Base-by-base conservation (phyloP, 1,140 invertebrate species). In the Rhizoglyphus robini region DNA sequence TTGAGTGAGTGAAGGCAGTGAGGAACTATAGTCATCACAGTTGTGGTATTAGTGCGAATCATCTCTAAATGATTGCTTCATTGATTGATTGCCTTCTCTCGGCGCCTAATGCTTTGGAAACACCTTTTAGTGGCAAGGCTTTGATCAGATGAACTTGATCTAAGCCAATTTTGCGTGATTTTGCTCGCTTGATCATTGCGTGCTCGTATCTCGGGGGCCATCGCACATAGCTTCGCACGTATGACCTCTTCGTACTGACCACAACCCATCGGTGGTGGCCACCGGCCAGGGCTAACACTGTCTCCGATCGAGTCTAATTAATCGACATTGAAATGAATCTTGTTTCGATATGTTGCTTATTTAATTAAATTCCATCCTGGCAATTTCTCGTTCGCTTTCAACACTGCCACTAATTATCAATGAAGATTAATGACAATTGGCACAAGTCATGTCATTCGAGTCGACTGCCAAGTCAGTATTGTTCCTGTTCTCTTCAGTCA, bases 51-150 rank as follows among this genome's bases (percentile, higher is more conserved):
- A 23, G 23, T 23, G 41, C 15, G 15, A 15, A 23, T 15, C 23
- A 46, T 46, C 23, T 25, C 51, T 54, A 54, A 54, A 11, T 54
- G 51, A 54, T 54, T 54, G 51, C 51, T 23, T 8, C 51, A 20
- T 20, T 54, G 51, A 54, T 54, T 54, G 51, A 54, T 54, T 54
- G 51, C 41, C 41, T 46, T 23, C 41, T 46, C 41, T 46, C 41
- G 23, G 23, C 20, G 51, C 20, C 51, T 54, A 20, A 54, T 8
- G 8, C 51, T 32, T 8, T 54, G 23, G 23, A 20, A 8, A 54
- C 31, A 23, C 51, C 15, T 5, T 8, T 20, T 54, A 8, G 23
- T 54, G 31, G 51, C 41, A 25, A 54, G 23, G 31, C 51, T 8
- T 11, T 25, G 51, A 11, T 32, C 15, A 27, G 51, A 25, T 54